Base-by-base conservation (phyloP, 2,113 vertebrate genomes). In the Xenopus borealis region DNA sequence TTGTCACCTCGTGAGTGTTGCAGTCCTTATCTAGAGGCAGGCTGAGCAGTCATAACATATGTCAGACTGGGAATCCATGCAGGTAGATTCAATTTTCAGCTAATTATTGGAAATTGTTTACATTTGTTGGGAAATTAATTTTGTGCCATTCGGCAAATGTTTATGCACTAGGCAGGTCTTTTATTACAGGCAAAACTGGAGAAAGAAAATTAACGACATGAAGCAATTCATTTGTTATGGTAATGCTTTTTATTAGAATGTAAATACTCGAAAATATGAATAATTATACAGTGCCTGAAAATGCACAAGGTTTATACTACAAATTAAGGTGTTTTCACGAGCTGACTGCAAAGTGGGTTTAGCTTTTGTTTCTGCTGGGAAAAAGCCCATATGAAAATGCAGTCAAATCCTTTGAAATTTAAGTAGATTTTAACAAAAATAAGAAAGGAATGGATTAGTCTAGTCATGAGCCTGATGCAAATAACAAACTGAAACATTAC, bases 81-180 rank as follows among this genome's bases (percentile, higher is more conserved):
- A 77, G 74, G 66, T 70, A 57, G 74, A 77, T 77, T 77, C 23
- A 70, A 40, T 70, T 70, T 64, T 45, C 12, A 70, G 58, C 59
- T 70, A 70, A 69, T 77, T 77, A 77, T 70, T 70, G 74, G 61
- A 77, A 77, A 64, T 70, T 69, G 67, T 70, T 77, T 77, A 70
- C 74, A 77, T 77, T 77, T 77, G 74, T 70, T 77, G 66, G 17
- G 70, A 70, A 77, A 77, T 77, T 77, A 70, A 77, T 77, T 70
- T 77, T 64, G 47, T 70, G 66, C 66, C 67, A 64, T 77, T 77
- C 47, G 18, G 66, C 59, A 77, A 77, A 77, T 70, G 67, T 70
- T 70, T 77, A 77, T 70, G 66, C 62, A 46, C 61, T 16, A 62
- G 33, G 72, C n/a, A 18, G 63, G 33, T 58, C 47, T 53, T 74